Evolutionary conservation across 2,797 vertebrate genomes (phyloP).

Genomic region (Hydrocynus forskahlii): DNA sequence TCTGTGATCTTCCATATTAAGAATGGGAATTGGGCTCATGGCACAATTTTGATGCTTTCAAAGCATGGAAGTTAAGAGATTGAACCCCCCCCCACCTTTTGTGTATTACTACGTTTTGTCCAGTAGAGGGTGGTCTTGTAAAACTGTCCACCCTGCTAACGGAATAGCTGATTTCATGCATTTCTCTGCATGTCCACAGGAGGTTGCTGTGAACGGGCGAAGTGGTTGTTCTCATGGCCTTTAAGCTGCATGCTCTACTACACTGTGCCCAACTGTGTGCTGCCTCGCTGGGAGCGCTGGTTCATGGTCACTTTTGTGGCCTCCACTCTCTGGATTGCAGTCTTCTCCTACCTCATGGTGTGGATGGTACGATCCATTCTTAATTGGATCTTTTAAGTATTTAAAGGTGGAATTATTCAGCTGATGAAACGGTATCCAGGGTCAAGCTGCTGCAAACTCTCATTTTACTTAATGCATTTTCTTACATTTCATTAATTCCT

Average conservation of each 20-base stretch:
- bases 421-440: too few relatives aligned
- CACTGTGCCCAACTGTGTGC: conserved; percentile 80
- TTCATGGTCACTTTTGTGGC: conserved; percentile 80
- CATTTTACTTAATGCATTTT: too few relatives aligned
- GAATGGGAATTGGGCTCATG: not conserved
- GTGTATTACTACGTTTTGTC: not conserved
- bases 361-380: conserved; percentile 77
- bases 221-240: conserved; percentile 82
- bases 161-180: not conserved
- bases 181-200: conserved; percentile 58
- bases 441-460: too few relatives aligned
- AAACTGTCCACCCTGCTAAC: not conserved
- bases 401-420: too few relatives aligned
- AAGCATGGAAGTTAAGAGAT: not conserved
- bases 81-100: not conserved
- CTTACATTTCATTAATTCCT: too few relatives aligned
- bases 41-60: not conserved
- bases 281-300: conserved; percentile 78
- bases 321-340: conserved; percentile 83
- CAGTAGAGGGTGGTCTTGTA: conserved; percentile 1
- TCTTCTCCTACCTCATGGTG: conserved; percentile 88
- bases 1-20: not conserved
- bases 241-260: conserved; percentile 78
- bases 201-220: conserved; percentile 59
- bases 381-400: too few relatives aligned